Evolutionary conservation across 2,797 vertebrate genomes (phyloP), one percentile per base, ranked within the genome.

Genomic region (Chromis chromis): DNA sequence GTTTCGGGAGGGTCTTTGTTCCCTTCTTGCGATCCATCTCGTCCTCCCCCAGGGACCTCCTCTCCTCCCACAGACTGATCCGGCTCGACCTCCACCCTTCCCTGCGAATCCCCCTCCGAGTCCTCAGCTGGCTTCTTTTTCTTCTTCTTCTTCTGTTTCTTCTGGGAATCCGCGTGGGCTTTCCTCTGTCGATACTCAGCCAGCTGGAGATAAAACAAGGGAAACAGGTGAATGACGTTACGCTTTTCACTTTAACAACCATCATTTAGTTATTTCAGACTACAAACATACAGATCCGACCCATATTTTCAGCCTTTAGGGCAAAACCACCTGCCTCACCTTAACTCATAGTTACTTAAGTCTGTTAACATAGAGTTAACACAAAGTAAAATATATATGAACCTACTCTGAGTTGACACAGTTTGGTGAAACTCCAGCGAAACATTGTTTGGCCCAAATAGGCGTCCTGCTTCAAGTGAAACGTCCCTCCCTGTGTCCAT

Each of bases 181-280:
- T 97, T 98, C 81, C 94, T 96, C 90, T 97, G 96, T 54, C 96
- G 95, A 92, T 97, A 99, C 11, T 98, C 96, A 72, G 97, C 97
- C 92, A 99, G 92, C 98, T 99, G 89, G 7, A 50, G 56, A 31
- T 11, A 25, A 24, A 12, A 68, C 70, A 71, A 2, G 5, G 31
- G 19, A 63, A 49, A 68, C 1, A 6, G 21, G 4, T 28, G 3
- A 28, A 27, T 16, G 0, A 27, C 14, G 13, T 2, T 17, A n/a
- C 16, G 4, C 25, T 25, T 33, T 58, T 10, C 42, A 46, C 21
- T 42, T 66, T 13, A 46, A 17, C 4, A 61, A 48, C 21, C 36
- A 31, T 48, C 22, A 11, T 52, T 61, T 33, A 14, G 25, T 19
- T 21, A 16, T 13, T 42, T 48, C 24, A 4, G 4, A 65, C 63